These are phyloP conservation scores for Nephrotoma flavescens DNA, from an alignment of 2,888 invertebrate genomes.

Conservation along the genomic window DNA sequence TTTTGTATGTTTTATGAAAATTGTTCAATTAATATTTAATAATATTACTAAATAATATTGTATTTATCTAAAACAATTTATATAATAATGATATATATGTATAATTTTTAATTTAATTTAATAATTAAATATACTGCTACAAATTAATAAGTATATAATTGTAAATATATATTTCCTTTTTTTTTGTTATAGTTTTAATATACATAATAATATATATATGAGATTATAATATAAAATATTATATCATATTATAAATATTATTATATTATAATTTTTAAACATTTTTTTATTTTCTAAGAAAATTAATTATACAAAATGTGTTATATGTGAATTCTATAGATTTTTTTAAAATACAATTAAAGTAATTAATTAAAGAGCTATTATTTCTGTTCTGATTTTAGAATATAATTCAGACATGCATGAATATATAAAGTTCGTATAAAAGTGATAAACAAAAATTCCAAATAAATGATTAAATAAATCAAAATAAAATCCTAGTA, in stretches of 20 bases:
- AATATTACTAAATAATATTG: not conserved
- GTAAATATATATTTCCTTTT: not conserved
- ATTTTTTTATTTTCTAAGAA: not conserved
- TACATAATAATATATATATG: not conserved
- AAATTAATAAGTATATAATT: not conserved
- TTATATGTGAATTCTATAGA: not conserved
- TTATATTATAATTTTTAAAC: not conserved
- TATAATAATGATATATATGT: not conserved
- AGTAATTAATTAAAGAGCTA: not conserved
- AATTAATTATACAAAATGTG: not conserved
- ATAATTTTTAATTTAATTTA: not conserved
- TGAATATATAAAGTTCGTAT: not conserved
- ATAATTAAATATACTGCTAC: not conserved
- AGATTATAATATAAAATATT: no score
- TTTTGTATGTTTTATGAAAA: not conserved
- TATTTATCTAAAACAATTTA: not conserved
- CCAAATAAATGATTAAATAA: not conserved
- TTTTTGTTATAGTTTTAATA: not conserved
- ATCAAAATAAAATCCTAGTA: not conserved
- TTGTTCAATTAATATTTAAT: not conserved
- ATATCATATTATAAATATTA: no score
- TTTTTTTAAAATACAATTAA: not conserved
- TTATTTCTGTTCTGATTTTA: not conserved
- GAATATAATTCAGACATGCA: not conserved
- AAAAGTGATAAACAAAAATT: not conserved